Evolutionary conservation across 1,140 invertebrate genomes (phyloP).

Genomic region (Drosophila navojoa): DNA sequence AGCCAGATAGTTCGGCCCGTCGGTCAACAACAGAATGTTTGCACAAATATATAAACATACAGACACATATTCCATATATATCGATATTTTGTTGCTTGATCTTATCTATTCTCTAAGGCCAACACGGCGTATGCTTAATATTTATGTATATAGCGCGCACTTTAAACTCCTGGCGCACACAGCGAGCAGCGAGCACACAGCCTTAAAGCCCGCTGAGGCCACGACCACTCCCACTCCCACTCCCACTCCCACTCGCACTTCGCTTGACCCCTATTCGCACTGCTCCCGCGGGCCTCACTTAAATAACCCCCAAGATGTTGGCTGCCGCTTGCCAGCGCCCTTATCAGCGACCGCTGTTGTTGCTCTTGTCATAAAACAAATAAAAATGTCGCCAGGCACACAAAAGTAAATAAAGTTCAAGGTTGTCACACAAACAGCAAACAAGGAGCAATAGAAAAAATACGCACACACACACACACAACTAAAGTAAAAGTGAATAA

Average conservation of each 20-base stretch:
- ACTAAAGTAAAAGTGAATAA: constrained; percentile 59
- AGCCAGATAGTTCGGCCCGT: not conserved
- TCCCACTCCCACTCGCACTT: not conserved
- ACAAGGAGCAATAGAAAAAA: not conserved
- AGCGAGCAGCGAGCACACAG: not conserved
- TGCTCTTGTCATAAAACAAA: constrained; percentile 75
- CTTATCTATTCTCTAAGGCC: not conserved
- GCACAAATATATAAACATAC: not conserved
- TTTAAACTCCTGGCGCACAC: constrained; percentile 18
- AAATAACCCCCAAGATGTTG: constrained; percentile 53
- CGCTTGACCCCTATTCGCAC: not conserved
- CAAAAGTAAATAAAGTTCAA: constrained; percentile 81
- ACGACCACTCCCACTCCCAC: not conserved
- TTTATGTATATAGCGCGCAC: constrained; percentile 12
- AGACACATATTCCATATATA: not conserved
- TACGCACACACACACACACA: not conserved
- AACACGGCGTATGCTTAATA: constrained; percentile 30
- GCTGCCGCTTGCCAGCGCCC: constrained; percentile 50
- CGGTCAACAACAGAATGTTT: constrained; percentile 2
- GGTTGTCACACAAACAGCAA: constrained; percentile 51
- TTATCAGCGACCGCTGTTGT: constrained; percentile 28
- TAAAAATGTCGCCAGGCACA: constrained; percentile 74
- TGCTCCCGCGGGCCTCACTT: constrained; percentile 43
- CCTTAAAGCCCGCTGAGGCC: constrained; percentile 17
- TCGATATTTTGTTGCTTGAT: not conserved